Base-by-base conservation (phyloP, 2,113 vertebrate species). In the Gobiocypris rarus region DNA sequence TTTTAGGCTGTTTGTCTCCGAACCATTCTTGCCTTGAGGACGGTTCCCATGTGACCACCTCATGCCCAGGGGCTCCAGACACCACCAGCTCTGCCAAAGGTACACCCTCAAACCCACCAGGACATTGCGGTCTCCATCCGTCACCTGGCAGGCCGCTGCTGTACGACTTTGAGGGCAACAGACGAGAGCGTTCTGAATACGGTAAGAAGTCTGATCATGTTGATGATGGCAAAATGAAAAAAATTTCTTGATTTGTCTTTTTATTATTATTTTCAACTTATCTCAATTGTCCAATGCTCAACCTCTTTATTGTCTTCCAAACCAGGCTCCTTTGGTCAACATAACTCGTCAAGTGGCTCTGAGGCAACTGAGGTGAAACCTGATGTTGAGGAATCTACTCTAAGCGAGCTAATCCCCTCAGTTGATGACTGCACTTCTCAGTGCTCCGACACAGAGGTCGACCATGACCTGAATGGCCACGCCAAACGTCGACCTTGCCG, bases 131-230 rank as follows among this genome's bases (percentile, higher is more conserved):
- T 87, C 93, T 91, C 87, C 61, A 91, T 80, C 93, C 92, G 78
- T 91, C 94, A 81, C 92, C 92, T 77, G 92, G 91, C 92, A 94
- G 92, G 87, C 93, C 94, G 83, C 91, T 95, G 88, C 93, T 94
- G 84, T 95, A 93, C 61, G 95, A 96, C 91, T 91, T 93, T 89
- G 95, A 95, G 91, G 95, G 96, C 91, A 96, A 96, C 94, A 94
- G 94, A 92, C 93, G 89, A 58, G 93, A 94, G 88, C 91, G 92
- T 75, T 92, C 89, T 63, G 95, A 95, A 93, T 95, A 93, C 89
- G 95, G 94, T 94, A 94, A 94, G 93, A 88, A 71, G 89, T 84
- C 91, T 86, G 81, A 50, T 83, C 54, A 85, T 86, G 77, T 84
- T 81, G 9, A 59, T 81, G 70, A 84, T 54, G 52, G 74, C 17